These are phyloP conservation scores for Acanthoscelides obtectus DNA, from an alignment of 2,888 invertebrate genomes.

Conservation along the genomic window DNA sequence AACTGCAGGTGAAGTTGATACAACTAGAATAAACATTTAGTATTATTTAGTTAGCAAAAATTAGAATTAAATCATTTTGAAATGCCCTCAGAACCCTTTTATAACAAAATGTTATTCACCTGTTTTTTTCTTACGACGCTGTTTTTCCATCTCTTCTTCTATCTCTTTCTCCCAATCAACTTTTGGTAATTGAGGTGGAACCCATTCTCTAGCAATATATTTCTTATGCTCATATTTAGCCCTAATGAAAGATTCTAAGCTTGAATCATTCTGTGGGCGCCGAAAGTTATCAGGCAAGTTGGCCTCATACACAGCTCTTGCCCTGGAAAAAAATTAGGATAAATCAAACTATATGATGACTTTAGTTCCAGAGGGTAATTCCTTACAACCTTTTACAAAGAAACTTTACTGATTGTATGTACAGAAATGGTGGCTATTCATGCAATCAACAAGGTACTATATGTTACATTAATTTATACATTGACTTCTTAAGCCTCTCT, in stretches of 20 bases:
- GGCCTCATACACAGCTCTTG: conserved; percentile 95
- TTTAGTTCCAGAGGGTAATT: no score
- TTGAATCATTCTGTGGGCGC: conserved; percentile 90
- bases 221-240: conserved; percentile 99
- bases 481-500: no score
- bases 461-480: no score
- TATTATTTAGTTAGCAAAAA: neutral
- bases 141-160: conserved; percentile 58
- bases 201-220: conserved; percentile 97
- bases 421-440: no score
- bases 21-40: neutral
- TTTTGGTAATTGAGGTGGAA: conserved; percentile 79
- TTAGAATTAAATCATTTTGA: no score
- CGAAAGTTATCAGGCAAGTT: conserved; percentile 92
- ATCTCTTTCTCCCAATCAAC: conserved; percentile 64
- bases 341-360: no score
- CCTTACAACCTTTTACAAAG: no score
- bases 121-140: conserved; percentile 76
- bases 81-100: no score
- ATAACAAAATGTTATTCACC: conserved; percentile 13
- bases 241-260: conserved; percentile 92
- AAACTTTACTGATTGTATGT: no score
- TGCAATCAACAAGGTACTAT: no score
- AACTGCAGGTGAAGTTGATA: neutral
- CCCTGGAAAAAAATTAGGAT: conserved; percentile 54